A percentile compares a stretch with the other conserved stretches of the same genome.
Conservation (phyloP, 2,888 invertebrate genomes). For the Diplolepis rosae region DNA sequence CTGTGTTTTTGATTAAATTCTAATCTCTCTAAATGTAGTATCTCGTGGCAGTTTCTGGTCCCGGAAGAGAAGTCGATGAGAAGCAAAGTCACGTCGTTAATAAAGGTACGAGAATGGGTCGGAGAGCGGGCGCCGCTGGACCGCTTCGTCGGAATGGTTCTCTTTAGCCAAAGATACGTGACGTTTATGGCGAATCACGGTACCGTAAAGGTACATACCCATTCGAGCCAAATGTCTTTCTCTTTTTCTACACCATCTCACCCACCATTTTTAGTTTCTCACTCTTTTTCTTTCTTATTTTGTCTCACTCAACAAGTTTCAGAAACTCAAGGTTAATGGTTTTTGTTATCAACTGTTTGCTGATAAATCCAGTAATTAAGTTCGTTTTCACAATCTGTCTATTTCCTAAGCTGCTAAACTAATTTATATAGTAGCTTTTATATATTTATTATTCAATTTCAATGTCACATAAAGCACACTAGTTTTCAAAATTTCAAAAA, state of each 20-base stretch:
- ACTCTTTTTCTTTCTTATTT: slow-evolving; percentile 42
- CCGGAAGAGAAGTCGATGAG: slow-evolving; percentile 32
- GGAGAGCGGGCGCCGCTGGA: slow-evolving; percentile 38
- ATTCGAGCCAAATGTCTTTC: slow-evolving; percentile 47
- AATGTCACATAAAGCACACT: too few species aligned
- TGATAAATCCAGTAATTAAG: too few species aligned
- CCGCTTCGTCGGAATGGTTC: slow-evolving; percentile 53
- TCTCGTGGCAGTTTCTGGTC: slow-evolving; percentile 17
- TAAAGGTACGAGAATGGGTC: slow-evolving; percentile 32
- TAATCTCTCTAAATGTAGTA: slow-evolving; percentile 11
- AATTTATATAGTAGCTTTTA: too few species aligned
- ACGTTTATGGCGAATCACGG: slow-evolving; percentile 64
- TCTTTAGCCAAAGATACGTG: slow-evolving; percentile 66
- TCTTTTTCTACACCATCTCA: slow-evolving; percentile 36
- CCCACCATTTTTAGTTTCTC: slow-evolving; percentile 11
- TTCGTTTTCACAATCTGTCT: too few species aligned
- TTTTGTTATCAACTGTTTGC: neutral
- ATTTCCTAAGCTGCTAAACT: too few species aligned
- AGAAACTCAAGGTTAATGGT: neutral
- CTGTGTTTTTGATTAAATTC: neutral
- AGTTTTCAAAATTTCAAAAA: too few species aligned
- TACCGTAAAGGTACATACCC: slow-evolving; percentile 58
- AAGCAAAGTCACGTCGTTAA: slow-evolving; percentile 31
- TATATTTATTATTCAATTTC: too few species aligned
- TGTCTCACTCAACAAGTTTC: slow-evolving; percentile 35